Evolutionary conservation across 2,888 invertebrate genomes (phyloP), one percentile per base, ranked within the genome.

Genomic region (Pinctada fucata): DNA sequence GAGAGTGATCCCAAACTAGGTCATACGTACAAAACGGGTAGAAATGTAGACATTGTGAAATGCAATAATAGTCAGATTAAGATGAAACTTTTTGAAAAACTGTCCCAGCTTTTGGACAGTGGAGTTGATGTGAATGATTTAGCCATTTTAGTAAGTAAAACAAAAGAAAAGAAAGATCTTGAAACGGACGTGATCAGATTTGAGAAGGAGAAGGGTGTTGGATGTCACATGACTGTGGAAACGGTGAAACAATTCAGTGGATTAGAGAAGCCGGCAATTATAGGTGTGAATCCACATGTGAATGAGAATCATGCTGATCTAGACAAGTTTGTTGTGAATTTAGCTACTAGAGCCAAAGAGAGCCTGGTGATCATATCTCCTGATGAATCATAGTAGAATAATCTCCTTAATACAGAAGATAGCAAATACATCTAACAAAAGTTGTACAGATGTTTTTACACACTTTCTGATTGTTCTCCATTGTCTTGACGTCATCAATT

Each of bases 231-330:
- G 65, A 76, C 76, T 47, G 83, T 89, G 69, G 88, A 88, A 70
- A 88, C 88, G 2, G 88, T 89, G 5, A 80, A 84, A 49, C 47
- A 85, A n/a, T 89, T 88, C 77, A 88, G 88, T 84, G 89, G 89
- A 13, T 78, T 89, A 2, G 87, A 88, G 76, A 87, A 85, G 66
- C 82, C 85, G 13, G 81, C 87, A 16, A 81, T 89, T 5, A 87
- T 89, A 51, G 89, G 89, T 10, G 79, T 89, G 8, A 87, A 89
- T 70, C 89, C 89, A 2, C 79, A 82, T 72, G 84, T 86, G 1
- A 85, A 89, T 78, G 80, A 84, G 48, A 82, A 87, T 0, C 88
- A 89, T 82, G 89, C 88, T 70, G 87, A 88, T 77, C 80, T 89
- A 31, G 82, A 86, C 72, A 89, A 87, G 72, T 87, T 87, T 70